phyloP scores from a whole-genome alignment of 1,140 invertebrate species.

The Drosophila santomea region DNA sequence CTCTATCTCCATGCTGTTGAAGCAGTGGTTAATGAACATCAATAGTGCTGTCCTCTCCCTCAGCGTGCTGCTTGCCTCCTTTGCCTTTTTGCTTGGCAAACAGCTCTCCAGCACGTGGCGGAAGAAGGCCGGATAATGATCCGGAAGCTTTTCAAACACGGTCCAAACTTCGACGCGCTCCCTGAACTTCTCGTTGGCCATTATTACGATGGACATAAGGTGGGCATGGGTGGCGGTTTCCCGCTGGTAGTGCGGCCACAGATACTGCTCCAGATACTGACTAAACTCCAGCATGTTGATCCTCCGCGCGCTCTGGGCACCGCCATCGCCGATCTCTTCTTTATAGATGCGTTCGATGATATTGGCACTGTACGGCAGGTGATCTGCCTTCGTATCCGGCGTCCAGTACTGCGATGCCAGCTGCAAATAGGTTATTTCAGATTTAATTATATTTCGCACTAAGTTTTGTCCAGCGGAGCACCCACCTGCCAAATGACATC shows the following conservation, averaged over 20 bases:
- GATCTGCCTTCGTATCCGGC: slow-evolving; percentile 89
- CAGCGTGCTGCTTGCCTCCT: slow-evolving; percentile 85
- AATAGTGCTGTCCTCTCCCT: slow-evolving; percentile 95
- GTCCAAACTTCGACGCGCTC: slow-evolving; percentile 99
- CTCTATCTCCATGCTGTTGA: slow-evolving; percentile 98
- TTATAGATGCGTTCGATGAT: slow-evolving; percentile 93
- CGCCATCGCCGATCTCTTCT: slow-evolving; percentile 89
- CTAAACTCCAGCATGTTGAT: slow-evolving; percentile 99
- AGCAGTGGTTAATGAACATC: slow-evolving; percentile 97
- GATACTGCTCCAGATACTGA: slow-evolving; percentile 98
- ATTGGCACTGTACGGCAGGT: slow-evolving; percentile 89
- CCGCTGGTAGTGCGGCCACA: slow-evolving; percentile 97
- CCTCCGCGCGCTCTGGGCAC: slow-evolving; percentile 90
- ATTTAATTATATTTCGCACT: not conserved
- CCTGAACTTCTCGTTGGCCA: slow-evolving; percentile 99
- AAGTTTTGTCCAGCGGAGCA: slow-evolving; percentile 33
- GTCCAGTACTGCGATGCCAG: slow-evolving; percentile 95
- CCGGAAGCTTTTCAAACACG: slow-evolving; percentile 92
- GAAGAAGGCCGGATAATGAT: slow-evolving; percentile 95
- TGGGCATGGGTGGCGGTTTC: slow-evolving; percentile 90
- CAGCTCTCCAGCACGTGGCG: slow-evolving; percentile 90
- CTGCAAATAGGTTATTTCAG: slow-evolving; percentile 85
- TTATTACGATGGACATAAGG: slow-evolving; percentile 97
- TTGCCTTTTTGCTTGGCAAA: slow-evolving; percentile 39
- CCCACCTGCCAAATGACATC: slow-evolving; percentile 81